Percentiles rank a stretch among this genome's conserved stretches.
Evolutionary conservation across 2,888 invertebrate genomes (phyloP).

Genomic region (Psococerastis gibbosa): DNA sequence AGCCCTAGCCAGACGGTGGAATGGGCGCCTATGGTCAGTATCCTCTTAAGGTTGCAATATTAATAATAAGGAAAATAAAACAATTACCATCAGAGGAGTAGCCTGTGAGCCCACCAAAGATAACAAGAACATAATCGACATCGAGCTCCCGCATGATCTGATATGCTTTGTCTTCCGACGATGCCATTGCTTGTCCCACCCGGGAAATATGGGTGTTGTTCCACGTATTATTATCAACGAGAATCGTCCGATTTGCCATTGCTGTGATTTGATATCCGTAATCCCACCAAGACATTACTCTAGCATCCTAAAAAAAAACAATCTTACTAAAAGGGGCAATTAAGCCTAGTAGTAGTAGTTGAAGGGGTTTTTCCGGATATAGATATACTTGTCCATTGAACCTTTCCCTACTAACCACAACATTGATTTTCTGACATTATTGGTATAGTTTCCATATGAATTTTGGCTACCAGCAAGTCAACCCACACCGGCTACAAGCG

Average conservation of each 20-base stretch:
- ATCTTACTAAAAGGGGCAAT: no score
- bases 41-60: no score
- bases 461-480: no score
- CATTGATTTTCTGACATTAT: no score
- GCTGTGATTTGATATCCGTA: slow-evolving; percentile 98
- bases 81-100: slow-evolving; percentile 89
- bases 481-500: no score
- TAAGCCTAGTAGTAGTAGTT: no score
- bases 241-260: slow-evolving; percentile 94
- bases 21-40: no score
- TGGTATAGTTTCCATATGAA: no score
- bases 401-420: no score
- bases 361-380: no score
- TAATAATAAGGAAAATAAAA: neutral
- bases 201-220: slow-evolving; percentile 97
- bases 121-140: slow-evolving; percentile 93
- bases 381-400: no score
- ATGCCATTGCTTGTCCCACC: slow-evolving; percentile 97
- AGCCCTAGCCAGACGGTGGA: no score
- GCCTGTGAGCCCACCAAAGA: slow-evolving; percentile 96
- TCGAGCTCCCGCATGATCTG: slow-evolving; percentile 95
- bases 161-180: slow-evolving; percentile 88
- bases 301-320: slow-evolving; percentile 49
- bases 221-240: slow-evolving; percentile 99
- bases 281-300: slow-evolving; percentile 99